A percentile compares a stretch with the other conserved stretches of the same genome.
Evolutionary conservation across 2,888 invertebrate genomes (phyloP).

Genomic region (Drosophila fungiperda): DNA sequence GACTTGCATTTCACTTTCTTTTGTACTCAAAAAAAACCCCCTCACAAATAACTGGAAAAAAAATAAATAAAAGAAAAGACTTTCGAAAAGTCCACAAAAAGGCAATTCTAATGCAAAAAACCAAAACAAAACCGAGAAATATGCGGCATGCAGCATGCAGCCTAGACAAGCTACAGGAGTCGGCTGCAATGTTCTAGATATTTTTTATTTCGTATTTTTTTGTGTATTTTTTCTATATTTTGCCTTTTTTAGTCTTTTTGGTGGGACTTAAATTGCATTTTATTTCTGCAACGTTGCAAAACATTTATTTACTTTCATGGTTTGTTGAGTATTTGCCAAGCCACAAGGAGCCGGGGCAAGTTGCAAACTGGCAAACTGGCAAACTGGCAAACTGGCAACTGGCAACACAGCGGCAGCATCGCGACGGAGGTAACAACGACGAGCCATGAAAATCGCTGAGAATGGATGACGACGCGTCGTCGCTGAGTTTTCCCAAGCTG

Average conservation of each 20-base stretch:
- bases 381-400: background rate
- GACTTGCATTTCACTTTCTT: constrained; percentile 72
- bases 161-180: constrained; percentile 38
- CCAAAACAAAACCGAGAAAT: constrained; percentile 32
- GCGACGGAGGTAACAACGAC: background rate
- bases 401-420: constrained; percentile 8
- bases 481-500: constrained; percentile 42
- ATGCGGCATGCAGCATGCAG: constrained; percentile 37
- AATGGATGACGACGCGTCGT: constrained; percentile 51
- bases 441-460: constrained; percentile 53
- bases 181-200: constrained; percentile 54
- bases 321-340: constrained; percentile 81
- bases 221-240: constrained; percentile 28
- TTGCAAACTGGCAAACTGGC: constrained; percentile 28
- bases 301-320: constrained; percentile 82
- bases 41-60: constrained; percentile 52
- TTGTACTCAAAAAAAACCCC: constrained; percentile 70
- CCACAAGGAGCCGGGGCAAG: constrained; percentile 65
- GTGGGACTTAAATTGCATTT: constrained; percentile 78
- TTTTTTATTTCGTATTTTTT: constrained; percentile 31
- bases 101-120: constrained; percentile 43
- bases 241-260: constrained; percentile 69
- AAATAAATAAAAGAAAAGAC: background rate
- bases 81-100: constrained; percentile 19
- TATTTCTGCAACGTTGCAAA: constrained; percentile 81